phyloP scores from a whole-genome alignment of 2,113 vertebrate genomes.

The Corythornis madagascariensis region DNA sequence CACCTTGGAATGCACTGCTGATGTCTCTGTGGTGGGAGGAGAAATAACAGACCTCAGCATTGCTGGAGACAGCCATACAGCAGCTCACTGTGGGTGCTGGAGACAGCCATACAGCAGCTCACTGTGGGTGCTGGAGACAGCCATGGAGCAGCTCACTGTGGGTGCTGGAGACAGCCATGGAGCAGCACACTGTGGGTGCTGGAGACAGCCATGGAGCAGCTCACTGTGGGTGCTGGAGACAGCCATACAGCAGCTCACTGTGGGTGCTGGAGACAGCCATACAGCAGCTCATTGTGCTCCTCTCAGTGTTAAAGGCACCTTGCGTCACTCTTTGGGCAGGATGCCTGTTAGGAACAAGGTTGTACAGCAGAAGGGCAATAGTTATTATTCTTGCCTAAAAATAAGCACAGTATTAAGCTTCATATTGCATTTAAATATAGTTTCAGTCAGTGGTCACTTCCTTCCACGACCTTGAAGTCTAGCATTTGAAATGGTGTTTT shows the following conservation, averaged over 20 bases:
- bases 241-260: too few species aligned
- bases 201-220: too few species aligned
- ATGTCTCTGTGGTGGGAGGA: background rate
- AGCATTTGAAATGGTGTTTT: background rate
- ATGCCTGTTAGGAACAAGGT: background rate
- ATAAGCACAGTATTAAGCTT: background rate
- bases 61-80: background rate
- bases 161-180: too few species aligned
- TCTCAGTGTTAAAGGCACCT: background rate
- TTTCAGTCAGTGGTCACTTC: background rate
- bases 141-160: too few species aligned
- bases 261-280: too few species aligned
- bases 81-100: accelerated
- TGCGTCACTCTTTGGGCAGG: background rate
- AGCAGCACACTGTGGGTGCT: too few species aligned
- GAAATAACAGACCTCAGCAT: background rate
- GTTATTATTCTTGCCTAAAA: conserved; percentile 20
- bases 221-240: too few species aligned
- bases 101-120: too few species aligned
- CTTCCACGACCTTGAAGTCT: background rate
- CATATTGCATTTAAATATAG: background rate
- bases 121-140: too few species aligned
- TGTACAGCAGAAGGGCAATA: background rate
- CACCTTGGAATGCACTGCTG: background rate
- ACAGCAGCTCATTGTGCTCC: background rate